These are phyloP conservation scores for Lycaon pictus DNA, from an alignment of 2,113 vertebrate species.

Conservation along the genomic window DNA sequence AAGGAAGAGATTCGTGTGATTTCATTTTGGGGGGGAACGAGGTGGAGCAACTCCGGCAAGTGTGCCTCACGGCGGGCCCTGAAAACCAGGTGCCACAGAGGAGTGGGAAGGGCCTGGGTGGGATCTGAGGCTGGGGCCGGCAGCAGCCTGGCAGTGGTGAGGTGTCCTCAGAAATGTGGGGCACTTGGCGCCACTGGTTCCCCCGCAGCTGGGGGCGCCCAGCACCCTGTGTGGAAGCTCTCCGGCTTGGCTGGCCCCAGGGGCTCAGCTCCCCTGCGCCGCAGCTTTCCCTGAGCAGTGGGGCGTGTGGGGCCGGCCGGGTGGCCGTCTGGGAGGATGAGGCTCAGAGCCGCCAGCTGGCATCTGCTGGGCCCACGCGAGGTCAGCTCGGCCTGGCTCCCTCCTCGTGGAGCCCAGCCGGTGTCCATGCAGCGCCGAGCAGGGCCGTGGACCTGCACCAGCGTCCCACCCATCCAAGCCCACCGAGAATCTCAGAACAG, in stretches of 20 bases:
- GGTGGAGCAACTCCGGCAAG: neutral
- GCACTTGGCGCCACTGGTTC: rapidly evolving
- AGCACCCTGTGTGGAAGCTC: neutral
- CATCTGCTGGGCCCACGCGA: too few species aligned
- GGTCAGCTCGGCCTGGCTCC: rapidly evolving
- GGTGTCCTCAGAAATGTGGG: neutral
- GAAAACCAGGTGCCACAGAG: neutral
- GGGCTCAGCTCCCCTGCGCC: neutral
- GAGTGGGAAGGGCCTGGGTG: neutral
- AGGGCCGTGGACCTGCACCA: neutral
- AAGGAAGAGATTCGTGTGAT: neutral
- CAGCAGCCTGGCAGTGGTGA: neutral
- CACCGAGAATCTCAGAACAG: neutral
- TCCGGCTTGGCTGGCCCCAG: neutral
- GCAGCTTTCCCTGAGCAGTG: neutral
- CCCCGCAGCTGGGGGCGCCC: neutral
- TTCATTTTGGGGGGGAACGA: neutral
- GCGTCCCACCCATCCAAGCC: neutral
- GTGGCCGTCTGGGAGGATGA: neutral
- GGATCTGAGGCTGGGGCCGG: neutral
- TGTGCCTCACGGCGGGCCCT: neutral
- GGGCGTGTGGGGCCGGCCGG: neutral
- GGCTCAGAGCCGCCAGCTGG: neutral
- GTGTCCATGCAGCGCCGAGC: neutral
- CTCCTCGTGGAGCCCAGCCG: neutral